phyloP scores from a whole-genome alignment of 2,113 vertebrate species.

The Gracilinanus agilis region DNA sequence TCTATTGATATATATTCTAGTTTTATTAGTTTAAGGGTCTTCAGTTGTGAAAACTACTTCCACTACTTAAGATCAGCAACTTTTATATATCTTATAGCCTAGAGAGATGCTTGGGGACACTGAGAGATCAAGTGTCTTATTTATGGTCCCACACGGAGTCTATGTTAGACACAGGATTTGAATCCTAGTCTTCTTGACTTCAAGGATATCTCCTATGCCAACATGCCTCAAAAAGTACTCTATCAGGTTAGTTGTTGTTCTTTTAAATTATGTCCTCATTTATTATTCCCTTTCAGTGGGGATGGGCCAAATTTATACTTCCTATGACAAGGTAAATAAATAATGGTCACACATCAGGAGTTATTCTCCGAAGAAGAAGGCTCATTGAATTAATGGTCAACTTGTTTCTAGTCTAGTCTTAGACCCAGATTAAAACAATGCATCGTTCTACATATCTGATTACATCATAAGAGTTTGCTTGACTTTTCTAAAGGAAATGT shows the following conservation, averaged over 20 bases:
- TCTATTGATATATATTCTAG: background rate
- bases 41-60: background rate
- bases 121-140: background rate
- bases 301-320: background rate
- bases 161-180: background rate
- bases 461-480: background rate
- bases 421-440: background rate
- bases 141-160: background rate
- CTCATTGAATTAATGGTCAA: background rate
- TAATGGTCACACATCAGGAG: background rate
- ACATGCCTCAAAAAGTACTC: background rate
- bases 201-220: background rate
- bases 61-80: background rate
- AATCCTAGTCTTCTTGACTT: background rate
- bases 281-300: background rate
- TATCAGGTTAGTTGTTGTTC: background rate
- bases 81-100: background rate
- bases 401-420: background rate
- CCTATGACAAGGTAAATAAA: background rate
- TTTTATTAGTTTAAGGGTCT: background rate
- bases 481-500: background rate
- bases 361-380: background rate
- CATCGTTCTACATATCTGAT: background rate
- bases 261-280: background rate
- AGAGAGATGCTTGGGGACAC: background rate